Evolutionary conservation across 2,113 vertebrate genomes (phyloP), one percentile per base, ranked within the genome.

Genomic region (Lonchura striata): DNA sequence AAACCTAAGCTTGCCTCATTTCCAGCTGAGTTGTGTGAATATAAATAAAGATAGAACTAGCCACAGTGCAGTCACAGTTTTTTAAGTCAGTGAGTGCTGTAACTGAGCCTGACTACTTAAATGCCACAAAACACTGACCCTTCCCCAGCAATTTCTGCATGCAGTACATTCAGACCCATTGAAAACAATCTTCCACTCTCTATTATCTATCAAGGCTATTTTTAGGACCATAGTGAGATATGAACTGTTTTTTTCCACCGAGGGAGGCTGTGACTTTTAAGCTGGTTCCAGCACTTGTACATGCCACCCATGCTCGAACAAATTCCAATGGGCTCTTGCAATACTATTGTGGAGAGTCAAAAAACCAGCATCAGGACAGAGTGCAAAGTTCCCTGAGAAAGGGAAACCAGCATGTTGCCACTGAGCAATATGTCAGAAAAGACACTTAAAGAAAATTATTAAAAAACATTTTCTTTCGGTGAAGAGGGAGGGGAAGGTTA

Each of bases 171-270:
- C 93, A 90, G 92, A 94, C 21, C 83, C 88, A 92, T 3, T 92
- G 94, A 95, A 88, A 96, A 83, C 79, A 75, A 77, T 91, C 90
- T 86, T 56, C 63, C 68, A 47, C 76, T 88, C 93, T 23, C 74
- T 52, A 95, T 94, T 96, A 96, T 96, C 94, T 94, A 52, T n/a
- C 86, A 52, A 37, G 47, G 80, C 64, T 97, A 96, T 96, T 95
- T 97, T 96, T 96, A 94, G 92, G 64, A 80, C 76, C 4, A 4
- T 11, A 82, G 60, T 7, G 56, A 95, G 94, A 96, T 95, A 95
- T 20, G 92, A 96, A 94, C 68, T 56, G 24, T 7, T 82, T 92
- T 75, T 92, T 78, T 86, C 83, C 88, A 60, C 42, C 2, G 1
- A 18, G 68, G 63, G 63, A 82, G 57, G 15, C 59, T 80, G 44